Conservation (phyloP, 2,888 invertebrate genomes). For the Alentia gelatinosa region DNA sequence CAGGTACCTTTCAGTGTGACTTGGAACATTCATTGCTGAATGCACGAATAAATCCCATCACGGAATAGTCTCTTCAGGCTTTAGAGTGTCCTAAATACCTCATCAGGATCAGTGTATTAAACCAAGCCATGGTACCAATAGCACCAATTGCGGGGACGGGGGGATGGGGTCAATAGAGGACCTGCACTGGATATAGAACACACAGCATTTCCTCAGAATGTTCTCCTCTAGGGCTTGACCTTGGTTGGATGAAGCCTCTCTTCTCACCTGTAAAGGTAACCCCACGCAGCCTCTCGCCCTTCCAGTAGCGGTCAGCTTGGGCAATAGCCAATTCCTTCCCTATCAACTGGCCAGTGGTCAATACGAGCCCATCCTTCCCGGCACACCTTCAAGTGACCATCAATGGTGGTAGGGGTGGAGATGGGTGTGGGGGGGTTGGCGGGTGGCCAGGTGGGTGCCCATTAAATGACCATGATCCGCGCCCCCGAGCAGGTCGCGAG, state of each 20-base stretch:
- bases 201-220: too few relatives aligned
- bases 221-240: not conserved
- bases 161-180: too few relatives aligned
- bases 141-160: too few relatives aligned
- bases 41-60: too few relatives aligned
- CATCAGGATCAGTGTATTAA: too few relatives aligned
- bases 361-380: not conserved
- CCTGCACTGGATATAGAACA: too few relatives aligned
- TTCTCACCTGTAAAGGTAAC: conserved; percentile 28
- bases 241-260: not conserved
- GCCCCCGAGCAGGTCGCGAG: not conserved
- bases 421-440: not conserved
- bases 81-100: too few relatives aligned
- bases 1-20: too few relatives aligned
- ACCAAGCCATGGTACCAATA: too few relatives aligned
- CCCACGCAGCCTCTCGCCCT: not conserved
- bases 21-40: too few relatives aligned
- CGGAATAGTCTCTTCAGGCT: too few relatives aligned
- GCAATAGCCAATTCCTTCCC: not conserved
- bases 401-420: not conserved
- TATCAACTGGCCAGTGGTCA: conserved; percentile 27
- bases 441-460: not conserved
- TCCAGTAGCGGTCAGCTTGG: conserved; percentile 11
- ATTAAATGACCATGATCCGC: conserved; percentile 16
- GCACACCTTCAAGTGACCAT: conserved; percentile 9